Evolutionary conservation across 2,113 vertebrate genomes (phyloP).

Genomic region (Bubalus kerabau): DNA sequence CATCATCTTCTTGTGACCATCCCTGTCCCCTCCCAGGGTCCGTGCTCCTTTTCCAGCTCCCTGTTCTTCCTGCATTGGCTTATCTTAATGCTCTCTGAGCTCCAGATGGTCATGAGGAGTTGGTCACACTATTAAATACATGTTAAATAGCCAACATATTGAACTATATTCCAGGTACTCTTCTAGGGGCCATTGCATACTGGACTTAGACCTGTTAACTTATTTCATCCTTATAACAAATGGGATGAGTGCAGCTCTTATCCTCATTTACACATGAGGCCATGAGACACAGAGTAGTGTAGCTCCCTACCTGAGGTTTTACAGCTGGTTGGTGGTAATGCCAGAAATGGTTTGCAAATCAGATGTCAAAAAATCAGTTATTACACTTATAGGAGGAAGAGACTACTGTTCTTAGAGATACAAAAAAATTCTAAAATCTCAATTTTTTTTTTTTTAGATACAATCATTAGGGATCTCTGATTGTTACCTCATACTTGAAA

Average conservation of each 20-base stretch:
- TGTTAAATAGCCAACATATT: neutral
- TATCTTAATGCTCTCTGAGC: neutral
- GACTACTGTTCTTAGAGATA: neutral
- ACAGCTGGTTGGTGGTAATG: neutral
- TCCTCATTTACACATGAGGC: neutral
- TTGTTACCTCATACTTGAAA: neutral
- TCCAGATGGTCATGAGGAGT: neutral
- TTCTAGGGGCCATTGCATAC: neutral
- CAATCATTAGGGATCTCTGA: neutral
- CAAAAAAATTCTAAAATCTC: neutral
- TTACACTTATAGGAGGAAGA: neutral
- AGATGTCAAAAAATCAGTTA: neutral
- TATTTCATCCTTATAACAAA: neutral
- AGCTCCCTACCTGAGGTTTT: neutral
- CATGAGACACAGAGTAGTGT: neutral
- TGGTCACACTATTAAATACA: neutral
- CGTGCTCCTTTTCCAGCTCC: neutral
- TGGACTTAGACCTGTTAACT: neutral
- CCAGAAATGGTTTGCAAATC: neutral
- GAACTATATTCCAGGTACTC: neutral
- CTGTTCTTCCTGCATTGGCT: neutral
- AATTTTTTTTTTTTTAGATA: neutral
- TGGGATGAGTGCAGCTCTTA: neutral
- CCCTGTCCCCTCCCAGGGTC: neutral
- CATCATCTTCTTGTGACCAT: neutral